These are phyloP conservation scores for Habroteleia sp. DNA, from an alignment of 2,888 invertebrate genomes.

Conservation along the genomic window DNA sequence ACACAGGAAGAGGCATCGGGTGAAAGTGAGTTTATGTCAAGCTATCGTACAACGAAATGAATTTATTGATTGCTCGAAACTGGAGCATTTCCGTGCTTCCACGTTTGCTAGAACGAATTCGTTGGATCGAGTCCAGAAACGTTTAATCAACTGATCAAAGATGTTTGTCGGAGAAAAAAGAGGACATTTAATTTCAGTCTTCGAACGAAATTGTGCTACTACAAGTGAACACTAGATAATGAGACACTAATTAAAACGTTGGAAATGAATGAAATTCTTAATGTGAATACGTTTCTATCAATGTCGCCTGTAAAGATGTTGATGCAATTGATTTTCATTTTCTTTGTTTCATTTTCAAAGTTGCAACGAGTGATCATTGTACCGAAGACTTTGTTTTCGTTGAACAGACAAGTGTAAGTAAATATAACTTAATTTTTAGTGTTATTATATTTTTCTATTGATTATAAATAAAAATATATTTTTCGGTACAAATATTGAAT, in stretches of 20 bases:
- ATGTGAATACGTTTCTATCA: too few species aligned
- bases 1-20: slow-evolving; percentile 7
- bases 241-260: slow-evolving; percentile 45
- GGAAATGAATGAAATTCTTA: slow-evolving; percentile 18
- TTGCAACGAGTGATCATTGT: too few species aligned
- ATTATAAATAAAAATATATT: too few species aligned
- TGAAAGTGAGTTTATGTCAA: slow-evolving; percentile 52
- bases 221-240: slow-evolving; percentile 33
- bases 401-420: too few species aligned
- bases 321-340: too few species aligned
- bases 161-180: slow-evolving; percentile 51
- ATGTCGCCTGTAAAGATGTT: too few species aligned
- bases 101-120: slow-evolving; percentile 49
- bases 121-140: slow-evolving; percentile 64
- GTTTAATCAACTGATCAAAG: slow-evolving; percentile 68
- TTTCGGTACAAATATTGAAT: too few species aligned
- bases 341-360: too few species aligned
- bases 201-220: slow-evolving; percentile 40
- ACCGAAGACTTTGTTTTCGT: too few species aligned
- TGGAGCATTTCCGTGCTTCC: slow-evolving; percentile 52
- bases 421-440: too few species aligned
- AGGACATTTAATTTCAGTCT: slow-evolving; percentile 47
- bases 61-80: slow-evolving; percentile 65
- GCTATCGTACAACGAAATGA: slow-evolving; percentile 62
- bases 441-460: too few species aligned